Conservation (phyloP, 2,113 vertebrate species). For the Scomber colias region DNA sequence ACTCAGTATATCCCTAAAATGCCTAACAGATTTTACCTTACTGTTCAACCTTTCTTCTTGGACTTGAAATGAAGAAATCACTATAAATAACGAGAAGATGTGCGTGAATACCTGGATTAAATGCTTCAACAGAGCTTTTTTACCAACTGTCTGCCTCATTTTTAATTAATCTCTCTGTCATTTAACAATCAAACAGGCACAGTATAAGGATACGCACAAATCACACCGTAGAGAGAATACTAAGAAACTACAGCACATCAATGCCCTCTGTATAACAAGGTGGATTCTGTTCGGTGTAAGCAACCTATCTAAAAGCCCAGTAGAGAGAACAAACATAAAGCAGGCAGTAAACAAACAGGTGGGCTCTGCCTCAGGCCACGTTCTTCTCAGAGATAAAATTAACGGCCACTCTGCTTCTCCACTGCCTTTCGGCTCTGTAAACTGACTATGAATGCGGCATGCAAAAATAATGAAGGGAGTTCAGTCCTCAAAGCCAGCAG, state of each 20-base stretch:
- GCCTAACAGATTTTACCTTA: background rate
- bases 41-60: background rate
- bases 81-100: background rate
- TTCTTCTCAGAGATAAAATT: slow-evolving; percentile 66
- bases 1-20: background rate
- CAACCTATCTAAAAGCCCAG: slow-evolving; percentile 31
- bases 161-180: slow-evolving; percentile 2
- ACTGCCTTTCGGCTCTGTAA: slow-evolving; percentile 49
- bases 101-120: slow-evolving; percentile 11
- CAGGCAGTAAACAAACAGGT: slow-evolving; percentile 65
- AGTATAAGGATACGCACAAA: background rate
- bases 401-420: slow-evolving; percentile 47
- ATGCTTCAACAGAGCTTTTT: slow-evolving; percentile 18
- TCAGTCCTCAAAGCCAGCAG: slow-evolving; percentile 58
- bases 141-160: slow-evolving; percentile 20
- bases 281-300: slow-evolving; percentile 18
- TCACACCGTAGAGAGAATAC: slow-evolving; percentile 7
- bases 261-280: slow-evolving; percentile 21
- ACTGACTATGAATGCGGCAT: slow-evolving; percentile 51
- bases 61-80: slow-evolving; percentile 23
- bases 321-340: slow-evolving; percentile 59
- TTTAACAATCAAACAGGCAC: slow-evolving; percentile 22
- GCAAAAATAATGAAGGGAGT: slow-evolving; percentile 68
- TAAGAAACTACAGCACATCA: slow-evolving; percentile 2
- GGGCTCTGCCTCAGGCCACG: slow-evolving; percentile 64